phyloP scores from a whole-genome alignment of 2,113 vertebrate species.

The Psophia crepitans region DNA sequence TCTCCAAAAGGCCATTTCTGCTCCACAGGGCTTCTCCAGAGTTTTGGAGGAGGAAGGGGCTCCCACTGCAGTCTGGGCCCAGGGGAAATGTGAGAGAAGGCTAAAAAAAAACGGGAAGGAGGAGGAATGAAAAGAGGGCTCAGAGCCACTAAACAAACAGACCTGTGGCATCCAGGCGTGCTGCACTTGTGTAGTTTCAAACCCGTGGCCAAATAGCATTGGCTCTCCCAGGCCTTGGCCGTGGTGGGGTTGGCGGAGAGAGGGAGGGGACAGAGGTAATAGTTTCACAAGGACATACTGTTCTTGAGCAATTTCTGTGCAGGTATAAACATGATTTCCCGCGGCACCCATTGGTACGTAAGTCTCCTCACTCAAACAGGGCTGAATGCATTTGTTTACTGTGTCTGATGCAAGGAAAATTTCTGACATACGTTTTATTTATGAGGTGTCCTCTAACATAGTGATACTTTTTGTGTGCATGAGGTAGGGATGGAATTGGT shows the following conservation, averaged over 20 bases:
- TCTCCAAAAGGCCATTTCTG: not conserved
- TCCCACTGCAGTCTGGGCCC: not conserved
- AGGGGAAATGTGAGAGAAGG: not conserved
- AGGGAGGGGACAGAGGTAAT: not conserved
- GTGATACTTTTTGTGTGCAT: not conserved
- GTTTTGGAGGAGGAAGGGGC: accelerated
- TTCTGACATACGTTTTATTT: conserved; percentile 12
- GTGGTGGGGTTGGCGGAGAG: not conserved
- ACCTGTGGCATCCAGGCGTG: not conserved
- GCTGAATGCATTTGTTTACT: conserved; percentile 39
- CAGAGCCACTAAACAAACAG: not conserved
- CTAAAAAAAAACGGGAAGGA: not conserved
- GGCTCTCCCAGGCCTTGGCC: not conserved
- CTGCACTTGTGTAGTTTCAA: not conserved
- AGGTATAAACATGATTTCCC: conserved; percentile 60
- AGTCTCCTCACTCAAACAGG: not conserved
- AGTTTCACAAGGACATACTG: conserved; percentile 12
- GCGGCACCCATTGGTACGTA: not conserved
- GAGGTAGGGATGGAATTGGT: not conserved
- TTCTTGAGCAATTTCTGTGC: conserved; percentile 58
- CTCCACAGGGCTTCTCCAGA: not conserved
- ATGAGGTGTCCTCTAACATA: not conserved
- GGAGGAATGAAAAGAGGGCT: not conserved
- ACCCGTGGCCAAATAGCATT: not conserved
- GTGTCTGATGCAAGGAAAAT: not conserved